Evolutionary conservation across 2,113 vertebrate genomes (phyloP).

Genomic region (Lepus timidus): DNA sequence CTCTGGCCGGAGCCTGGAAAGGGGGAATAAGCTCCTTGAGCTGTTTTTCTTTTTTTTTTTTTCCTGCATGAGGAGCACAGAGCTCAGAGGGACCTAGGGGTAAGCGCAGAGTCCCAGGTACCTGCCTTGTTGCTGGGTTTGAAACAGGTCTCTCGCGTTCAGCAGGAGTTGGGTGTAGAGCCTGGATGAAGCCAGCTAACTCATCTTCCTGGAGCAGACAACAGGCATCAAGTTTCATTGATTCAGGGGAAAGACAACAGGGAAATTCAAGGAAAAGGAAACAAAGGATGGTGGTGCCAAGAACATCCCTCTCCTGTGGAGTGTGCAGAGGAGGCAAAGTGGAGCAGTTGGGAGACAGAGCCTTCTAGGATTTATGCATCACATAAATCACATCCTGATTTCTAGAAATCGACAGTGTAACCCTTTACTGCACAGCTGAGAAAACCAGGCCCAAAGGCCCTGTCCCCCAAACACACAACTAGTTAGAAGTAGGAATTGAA

Average conservation of each 20-base stretch:
- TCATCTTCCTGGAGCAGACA: constrained; percentile 61
- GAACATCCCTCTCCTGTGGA: constrained; percentile 58
- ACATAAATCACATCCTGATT: neutral
- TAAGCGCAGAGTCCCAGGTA: neutral
- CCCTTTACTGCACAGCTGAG: neutral
- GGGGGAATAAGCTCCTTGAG: neutral
- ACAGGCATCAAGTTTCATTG: constrained; percentile 66
- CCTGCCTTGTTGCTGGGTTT: neutral
- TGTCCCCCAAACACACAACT: neutral
- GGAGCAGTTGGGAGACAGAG: neutral
- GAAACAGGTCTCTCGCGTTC: neutral
- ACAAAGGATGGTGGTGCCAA: constrained; percentile 62
- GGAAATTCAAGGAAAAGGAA: constrained; percentile 80
- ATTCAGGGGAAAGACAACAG: constrained; percentile 72
- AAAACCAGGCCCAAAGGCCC: neutral
- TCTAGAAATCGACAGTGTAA: constrained; percentile 28
- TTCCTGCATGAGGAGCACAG: neutral
- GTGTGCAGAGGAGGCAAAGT: neutral
- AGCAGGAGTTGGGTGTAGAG: neutral
- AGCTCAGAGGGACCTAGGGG: neutral
- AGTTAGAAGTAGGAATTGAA: neutral
- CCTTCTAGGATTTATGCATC: neutral
- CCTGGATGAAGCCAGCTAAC: constrained; percentile 68
- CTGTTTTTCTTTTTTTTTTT: neutral
- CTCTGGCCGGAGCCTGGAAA: neutral